Conservation (phyloP, 1,140 invertebrate genomes). For the Harlomillsia oculata region DNA sequence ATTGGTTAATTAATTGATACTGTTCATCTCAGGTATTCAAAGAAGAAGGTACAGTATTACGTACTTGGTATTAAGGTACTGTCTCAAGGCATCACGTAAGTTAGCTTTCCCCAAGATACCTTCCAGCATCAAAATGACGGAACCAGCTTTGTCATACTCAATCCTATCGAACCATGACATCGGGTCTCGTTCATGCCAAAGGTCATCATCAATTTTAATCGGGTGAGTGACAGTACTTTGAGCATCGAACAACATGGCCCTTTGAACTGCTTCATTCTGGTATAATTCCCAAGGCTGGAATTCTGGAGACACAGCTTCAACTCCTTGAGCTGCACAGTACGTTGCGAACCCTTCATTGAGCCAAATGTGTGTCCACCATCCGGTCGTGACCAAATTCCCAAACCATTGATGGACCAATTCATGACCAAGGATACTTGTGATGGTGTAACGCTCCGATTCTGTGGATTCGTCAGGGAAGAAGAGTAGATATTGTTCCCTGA, state of each 20-base stretch:
- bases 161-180: slow-evolving; percentile 22
- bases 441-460: background rate
- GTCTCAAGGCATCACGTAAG: slow-evolving; percentile 41
- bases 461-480: background rate
- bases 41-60: too few species aligned
- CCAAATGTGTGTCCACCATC: slow-evolving; percentile 41
- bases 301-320: background rate
- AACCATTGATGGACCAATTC: slow-evolving; percentile 47
- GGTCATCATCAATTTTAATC: slow-evolving; percentile 2
- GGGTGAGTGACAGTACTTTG: slow-evolving; percentile 6
- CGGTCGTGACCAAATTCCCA: slow-evolving; percentile 43
- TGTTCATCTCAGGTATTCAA: too few species aligned
- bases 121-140: slow-evolving; percentile 47
- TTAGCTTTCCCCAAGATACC: slow-evolving; percentile 43
- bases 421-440: slow-evolving; percentile 37
- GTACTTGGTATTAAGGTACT: slow-evolving; percentile 32
- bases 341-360: slow-evolving; percentile 5
- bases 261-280: slow-evolving; percentile 15
- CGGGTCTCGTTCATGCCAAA: background rate
- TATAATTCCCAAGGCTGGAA: slow-evolving; percentile 1
- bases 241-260: slow-evolving; percentile 11
- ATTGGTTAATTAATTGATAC: too few species aligned
- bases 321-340: background rate
- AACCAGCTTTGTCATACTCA: slow-evolving; percentile 24
- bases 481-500: background rate